A percentile compares a stretch with the other conserved stretches of the same genome.
Evolutionary conservation across 1,140 invertebrate species (phyloP).

Genomic region (Vanessa atalanta): DNA sequence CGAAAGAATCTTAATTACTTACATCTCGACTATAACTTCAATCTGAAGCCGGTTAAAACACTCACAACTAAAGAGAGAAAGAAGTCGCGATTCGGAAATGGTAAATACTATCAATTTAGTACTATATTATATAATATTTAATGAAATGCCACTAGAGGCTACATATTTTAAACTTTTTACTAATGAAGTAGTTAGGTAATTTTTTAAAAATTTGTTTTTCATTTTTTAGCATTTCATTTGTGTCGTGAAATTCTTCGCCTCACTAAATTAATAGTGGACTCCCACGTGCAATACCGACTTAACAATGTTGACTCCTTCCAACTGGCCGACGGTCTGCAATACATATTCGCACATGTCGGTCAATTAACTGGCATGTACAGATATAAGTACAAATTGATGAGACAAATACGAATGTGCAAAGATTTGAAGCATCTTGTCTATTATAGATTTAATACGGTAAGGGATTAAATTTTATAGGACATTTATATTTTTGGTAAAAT

Average conservation of each 20-base stretch:
- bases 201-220: background rate
- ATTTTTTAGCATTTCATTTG: constrained; percentile 94
- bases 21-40: constrained; percentile 99
- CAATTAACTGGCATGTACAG: constrained; percentile 99
- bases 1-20: constrained; percentile 99
- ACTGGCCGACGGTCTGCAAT: constrained; percentile 98
- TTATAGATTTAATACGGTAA: constrained; percentile 99
- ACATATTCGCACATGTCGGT: constrained; percentile 99
- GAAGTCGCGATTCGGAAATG: constrained; percentile 6
- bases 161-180: too few species aligned
- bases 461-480: constrained; percentile 39
- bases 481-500: background rate
- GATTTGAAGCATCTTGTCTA: constrained; percentile 99
- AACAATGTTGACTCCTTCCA: constrained; percentile 99
- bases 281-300: constrained; percentile 98
- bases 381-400: constrained; percentile 99
- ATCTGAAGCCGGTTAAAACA: constrained; percentile 99
- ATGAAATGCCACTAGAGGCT: too few species aligned
- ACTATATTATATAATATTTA: too few species aligned
- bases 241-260: constrained; percentile 98
- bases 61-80: constrained; percentile 99
- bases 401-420: constrained; percentile 99
- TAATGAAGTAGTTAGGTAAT: too few species aligned
- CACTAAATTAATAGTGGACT: constrained; percentile 99
- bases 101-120: background rate